Evolutionary conservation across 2,113 vertebrate species (phyloP).

Genomic region (Acinonyx jubatus): DNA sequence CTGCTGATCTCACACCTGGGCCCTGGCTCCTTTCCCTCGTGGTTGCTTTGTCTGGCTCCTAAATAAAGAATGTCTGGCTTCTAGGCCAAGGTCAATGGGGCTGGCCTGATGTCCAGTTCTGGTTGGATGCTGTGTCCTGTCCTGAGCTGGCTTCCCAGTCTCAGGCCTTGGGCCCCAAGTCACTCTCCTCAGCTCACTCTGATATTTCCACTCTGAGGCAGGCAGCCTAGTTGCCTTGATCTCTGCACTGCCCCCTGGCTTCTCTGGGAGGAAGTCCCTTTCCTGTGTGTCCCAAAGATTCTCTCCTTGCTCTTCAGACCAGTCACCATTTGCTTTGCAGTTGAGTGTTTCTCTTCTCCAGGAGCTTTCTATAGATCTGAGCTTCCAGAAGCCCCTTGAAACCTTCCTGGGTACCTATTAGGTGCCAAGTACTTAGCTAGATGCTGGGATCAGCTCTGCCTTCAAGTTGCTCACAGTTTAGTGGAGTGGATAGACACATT

Average conservation of each 20-base stretch:
- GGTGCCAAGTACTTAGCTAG: neutral
- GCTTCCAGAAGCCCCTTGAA: neutral
- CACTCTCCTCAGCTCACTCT: neutral
- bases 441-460: neutral
- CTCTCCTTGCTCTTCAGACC: neutral
- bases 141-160: neutral
- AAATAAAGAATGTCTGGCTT: slow-evolving; percentile 54
- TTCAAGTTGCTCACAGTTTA: neutral
- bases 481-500: neutral
- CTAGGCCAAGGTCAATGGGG: slow-evolving; percentile 28
- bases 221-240: neutral
- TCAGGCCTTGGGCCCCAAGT: neutral
- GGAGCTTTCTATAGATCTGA: neutral
- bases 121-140: neutral
- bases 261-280: neutral
- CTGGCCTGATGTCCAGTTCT: neutral
- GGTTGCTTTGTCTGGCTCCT: neutral
- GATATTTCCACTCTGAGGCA: neutral
- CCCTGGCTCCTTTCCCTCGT: neutral
- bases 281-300: neutral
- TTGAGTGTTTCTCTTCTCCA: neutral
- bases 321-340: neutral
- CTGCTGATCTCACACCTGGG: neutral
- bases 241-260: neutral
- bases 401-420: neutral